Evolutionary conservation across 2,888 invertebrate genomes (phyloP).

Genomic region (Diogma glabrata): DNA sequence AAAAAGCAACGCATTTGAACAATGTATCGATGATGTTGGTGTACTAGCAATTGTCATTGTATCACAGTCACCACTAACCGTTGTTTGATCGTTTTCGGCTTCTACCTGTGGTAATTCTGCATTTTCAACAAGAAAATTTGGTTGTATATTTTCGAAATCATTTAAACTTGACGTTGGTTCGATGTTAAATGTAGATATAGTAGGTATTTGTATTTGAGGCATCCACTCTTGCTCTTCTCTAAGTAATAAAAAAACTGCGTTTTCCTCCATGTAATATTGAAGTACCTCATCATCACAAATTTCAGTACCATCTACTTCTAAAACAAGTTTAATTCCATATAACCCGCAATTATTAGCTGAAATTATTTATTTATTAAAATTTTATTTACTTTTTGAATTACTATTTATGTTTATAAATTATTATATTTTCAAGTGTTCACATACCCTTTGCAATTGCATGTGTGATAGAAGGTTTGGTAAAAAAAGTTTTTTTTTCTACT

Average conservation of each 20-base stretch:
- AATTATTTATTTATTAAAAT: neutral
- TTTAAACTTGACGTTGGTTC: too few relatives aligned
- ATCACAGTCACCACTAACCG: too few relatives aligned
- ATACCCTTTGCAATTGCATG: neutral
- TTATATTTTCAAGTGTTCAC: neutral
- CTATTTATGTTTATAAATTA: neutral
- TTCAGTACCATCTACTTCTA: constrained; percentile 9
- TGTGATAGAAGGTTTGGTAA: neutral
- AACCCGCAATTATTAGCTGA: constrained; percentile 1
- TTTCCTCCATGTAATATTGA: neutral
- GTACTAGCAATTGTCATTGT: neutral
- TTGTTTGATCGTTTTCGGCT: too few relatives aligned
- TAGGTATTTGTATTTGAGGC: too few relatives aligned
- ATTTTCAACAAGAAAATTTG: too few relatives aligned
- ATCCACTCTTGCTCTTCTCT: neutral
- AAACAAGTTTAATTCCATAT: neutral
- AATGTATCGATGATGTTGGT: neutral
- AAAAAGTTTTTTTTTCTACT: neutral
- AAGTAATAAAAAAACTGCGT: neutral
- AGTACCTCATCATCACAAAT: constrained; percentile 9
- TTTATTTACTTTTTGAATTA: too few relatives aligned
- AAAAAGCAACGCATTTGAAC: neutral
- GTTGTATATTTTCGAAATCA: too few relatives aligned
- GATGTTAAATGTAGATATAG: too few relatives aligned
- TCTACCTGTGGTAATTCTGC: neutral